A percentile compares a stretch with the other conserved stretches of the same genome.
phyloP scores from a whole-genome alignment of 1,140 invertebrate genomes.

The Drosophila funebris region DNA sequence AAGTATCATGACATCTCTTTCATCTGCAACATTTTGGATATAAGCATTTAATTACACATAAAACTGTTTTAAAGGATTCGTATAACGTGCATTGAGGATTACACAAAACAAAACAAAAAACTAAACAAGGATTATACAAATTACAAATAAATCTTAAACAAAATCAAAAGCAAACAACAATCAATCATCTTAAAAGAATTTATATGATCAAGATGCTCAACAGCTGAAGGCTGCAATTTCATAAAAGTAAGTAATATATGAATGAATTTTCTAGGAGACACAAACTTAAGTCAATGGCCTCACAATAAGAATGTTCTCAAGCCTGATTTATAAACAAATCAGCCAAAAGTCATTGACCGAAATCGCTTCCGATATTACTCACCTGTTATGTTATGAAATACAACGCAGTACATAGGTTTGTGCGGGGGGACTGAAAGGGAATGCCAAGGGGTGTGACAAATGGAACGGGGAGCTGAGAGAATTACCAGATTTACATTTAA shows the following conservation, averaged over 20 bases:
- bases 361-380: slow-evolving; percentile 80
- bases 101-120: slow-evolving; percentile 26
- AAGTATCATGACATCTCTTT: background rate
- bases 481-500: slow-evolving; percentile 34
- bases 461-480: background rate
- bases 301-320: slow-evolving; percentile 72
- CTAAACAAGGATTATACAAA: slow-evolving; percentile 33
- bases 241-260: slow-evolving; percentile 65
- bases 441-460: slow-evolving; percentile 1
- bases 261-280: slow-evolving; percentile 53
- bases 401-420: slow-evolving; percentile 53
- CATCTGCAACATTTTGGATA: slow-evolving; percentile 19
- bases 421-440: background rate
- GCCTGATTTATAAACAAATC: slow-evolving; percentile 77
- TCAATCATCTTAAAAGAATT: slow-evolving; percentile 25
- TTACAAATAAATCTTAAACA: no score
- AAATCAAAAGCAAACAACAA: slow-evolving; percentile 1
- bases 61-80: slow-evolving; percentile 52
- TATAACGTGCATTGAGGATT: slow-evolving; percentile 21
- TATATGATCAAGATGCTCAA: slow-evolving; percentile 43
- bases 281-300: slow-evolving; percentile 70
- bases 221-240: slow-evolving; percentile 62
- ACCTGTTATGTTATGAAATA: slow-evolving; percentile 81
- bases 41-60: slow-evolving; percentile 18
- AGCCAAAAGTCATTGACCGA: slow-evolving; percentile 77